Percentiles rank a stretch among this genome's conserved stretches.
Conservation (phyloP, 2,113 vertebrate genomes). For the Pontoporia blainvillei region DNA sequence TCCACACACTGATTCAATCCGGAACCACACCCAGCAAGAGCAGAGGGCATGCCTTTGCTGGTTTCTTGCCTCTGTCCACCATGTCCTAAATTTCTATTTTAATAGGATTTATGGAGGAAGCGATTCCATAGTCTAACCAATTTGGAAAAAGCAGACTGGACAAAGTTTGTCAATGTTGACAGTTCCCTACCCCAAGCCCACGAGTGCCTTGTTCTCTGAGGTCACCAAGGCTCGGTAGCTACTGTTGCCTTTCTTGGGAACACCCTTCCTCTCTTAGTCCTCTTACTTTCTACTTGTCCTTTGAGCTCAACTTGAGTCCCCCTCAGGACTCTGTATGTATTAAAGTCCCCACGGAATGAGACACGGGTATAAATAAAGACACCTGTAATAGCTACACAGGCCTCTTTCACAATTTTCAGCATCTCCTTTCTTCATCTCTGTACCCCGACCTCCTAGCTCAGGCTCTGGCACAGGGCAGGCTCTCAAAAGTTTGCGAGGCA, state of each 20-base stretch:
- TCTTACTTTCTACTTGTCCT: not conserved
- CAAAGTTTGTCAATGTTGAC: not conserved
- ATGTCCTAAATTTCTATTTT: not conserved
- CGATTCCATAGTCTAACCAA: not conserved
- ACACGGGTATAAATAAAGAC: not conserved
- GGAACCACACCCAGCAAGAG: not conserved
- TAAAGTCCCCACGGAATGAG: not conserved
- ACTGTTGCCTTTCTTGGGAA: not conserved
- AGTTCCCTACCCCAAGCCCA: not conserved
- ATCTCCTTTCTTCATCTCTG: not conserved
- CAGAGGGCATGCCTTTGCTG: not conserved
- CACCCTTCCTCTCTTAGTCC: not conserved
- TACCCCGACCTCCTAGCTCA: not conserved
- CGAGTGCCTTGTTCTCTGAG: not conserved
- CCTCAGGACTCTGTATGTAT: not conserved
- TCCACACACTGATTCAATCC: not conserved
- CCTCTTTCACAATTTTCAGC: not conserved
- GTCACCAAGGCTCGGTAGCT: not conserved
- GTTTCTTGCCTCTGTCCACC: not conserved
- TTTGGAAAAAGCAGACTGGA: not conserved
- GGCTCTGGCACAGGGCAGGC: not conserved
- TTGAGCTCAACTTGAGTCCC: not conserved
- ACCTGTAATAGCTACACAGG: not conserved
- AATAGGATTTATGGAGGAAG: not conserved
- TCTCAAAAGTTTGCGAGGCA: not conserved